These are phyloP conservation scores for Holothuria leucospilota DNA, from an alignment of 53 echinoderm and acorn worm genomes.

Conservation along the genomic window DNA sequence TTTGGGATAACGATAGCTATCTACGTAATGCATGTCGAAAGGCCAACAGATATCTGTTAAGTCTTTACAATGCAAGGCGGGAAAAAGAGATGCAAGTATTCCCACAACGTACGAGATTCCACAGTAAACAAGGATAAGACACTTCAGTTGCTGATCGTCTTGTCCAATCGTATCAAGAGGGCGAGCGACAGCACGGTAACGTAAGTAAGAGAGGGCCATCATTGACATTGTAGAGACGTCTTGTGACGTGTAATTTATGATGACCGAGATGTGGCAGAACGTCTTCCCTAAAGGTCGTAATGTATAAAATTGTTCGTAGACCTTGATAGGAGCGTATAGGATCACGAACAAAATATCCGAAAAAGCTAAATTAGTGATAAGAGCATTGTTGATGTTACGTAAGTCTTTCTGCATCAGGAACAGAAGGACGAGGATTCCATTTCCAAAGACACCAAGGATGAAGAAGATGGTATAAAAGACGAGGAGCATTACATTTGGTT, in stretches of 20 bases:
- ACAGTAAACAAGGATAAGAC: too few relatives aligned
- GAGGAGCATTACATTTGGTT: too few relatives aligned
- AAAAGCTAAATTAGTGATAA: not conserved
- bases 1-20: too few relatives aligned
- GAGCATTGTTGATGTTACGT: conserved; percentile 5
- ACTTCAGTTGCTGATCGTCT: too few relatives aligned
- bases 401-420: not conserved
- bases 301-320: not conserved
- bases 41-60: too few relatives aligned
- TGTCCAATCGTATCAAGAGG: not conserved
- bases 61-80: too few relatives aligned
- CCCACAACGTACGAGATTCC: too few relatives aligned
- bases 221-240: conserved; percentile 5
- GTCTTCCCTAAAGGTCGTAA: not conserved
- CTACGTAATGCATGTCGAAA: too few relatives aligned
- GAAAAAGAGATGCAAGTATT: too few relatives aligned
- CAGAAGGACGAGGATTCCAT: conserved; percentile 3
- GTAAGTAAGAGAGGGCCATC: not conserved
- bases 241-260: conserved; percentile 8
- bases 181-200: not conserved
- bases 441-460: not conserved
- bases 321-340: not conserved
- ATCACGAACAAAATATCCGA: conserved; percentile 9
- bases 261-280: not conserved
- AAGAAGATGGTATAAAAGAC: not conserved